Evolutionary conservation across 2,113 vertebrate species (phyloP).

Genomic region (Acanthochromis polyacanthus): DNA sequence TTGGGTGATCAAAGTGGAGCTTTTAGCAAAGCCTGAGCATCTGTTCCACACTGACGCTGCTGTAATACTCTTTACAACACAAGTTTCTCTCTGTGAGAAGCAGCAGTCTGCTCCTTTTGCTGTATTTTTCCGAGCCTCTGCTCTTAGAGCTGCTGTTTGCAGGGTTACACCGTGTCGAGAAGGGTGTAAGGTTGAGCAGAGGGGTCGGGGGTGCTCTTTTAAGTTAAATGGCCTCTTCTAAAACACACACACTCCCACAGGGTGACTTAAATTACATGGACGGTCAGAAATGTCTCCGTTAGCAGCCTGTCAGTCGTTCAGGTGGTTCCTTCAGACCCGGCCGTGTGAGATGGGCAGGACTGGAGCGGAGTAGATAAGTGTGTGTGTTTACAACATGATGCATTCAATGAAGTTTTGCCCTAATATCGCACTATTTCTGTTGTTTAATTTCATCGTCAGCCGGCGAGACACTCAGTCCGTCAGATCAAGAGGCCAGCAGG

Average conservation of each 20-base stretch:
- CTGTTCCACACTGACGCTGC: too few relatives aligned
- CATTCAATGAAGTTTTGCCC: neutral
- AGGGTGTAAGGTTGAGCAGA: slow-evolving; percentile 6
- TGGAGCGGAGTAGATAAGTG: neutral
- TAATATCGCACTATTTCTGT: neutral
- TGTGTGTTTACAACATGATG: neutral
- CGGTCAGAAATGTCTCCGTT: slow-evolving; percentile 43
- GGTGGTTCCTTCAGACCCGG: neutral
- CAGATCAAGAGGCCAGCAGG: neutral
- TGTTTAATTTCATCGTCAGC: neutral
- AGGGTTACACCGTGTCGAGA: neutral
- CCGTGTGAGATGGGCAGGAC: neutral
- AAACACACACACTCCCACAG: slow-evolving; percentile 20
- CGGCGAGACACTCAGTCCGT: neutral
- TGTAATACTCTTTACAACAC: too few relatives aligned
- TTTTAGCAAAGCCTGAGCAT: too few relatives aligned
- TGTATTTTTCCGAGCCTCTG: too few relatives aligned
- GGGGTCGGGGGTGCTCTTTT: slow-evolving; percentile 1
- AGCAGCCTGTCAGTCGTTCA: slow-evolving; percentile 9
- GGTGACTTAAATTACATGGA: slow-evolving; percentile 65
- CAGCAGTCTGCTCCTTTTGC: too few relatives aligned
- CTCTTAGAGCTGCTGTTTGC: neutral
- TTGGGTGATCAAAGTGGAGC: neutral
- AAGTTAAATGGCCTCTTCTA: slow-evolving; percentile 1
- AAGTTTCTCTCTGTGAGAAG: too few relatives aligned